Evolutionary conservation across 92 coral and sea anemone genomes (phyloP).

Genomic region (Bergia sp.): DNA sequence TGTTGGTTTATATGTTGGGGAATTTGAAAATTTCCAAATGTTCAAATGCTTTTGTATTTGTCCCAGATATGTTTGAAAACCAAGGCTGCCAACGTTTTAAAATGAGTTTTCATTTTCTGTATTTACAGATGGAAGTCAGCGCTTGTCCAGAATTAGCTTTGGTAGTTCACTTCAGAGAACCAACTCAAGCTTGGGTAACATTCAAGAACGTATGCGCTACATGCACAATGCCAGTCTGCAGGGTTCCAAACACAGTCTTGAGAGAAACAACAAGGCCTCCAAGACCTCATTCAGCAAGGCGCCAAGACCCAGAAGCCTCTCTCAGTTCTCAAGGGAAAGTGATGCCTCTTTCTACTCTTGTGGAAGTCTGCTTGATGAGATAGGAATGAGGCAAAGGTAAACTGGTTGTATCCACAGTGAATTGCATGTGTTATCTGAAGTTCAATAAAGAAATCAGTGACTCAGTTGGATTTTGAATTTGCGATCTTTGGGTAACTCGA

Average conservation of each 20-base stretch:
- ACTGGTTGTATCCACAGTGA: background rate
- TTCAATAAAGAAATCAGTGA: too few species aligned
- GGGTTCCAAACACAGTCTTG: constrained; percentile 72
- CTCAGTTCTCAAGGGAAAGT: constrained; percentile 74
- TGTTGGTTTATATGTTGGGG: too few species aligned
- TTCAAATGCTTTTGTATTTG: too few species aligned
- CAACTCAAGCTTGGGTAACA: constrained; percentile 54
- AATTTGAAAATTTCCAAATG: too few species aligned
- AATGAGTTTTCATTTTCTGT: background rate
- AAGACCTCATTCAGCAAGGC: constrained; percentile 48
- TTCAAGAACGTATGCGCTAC: constrained; percentile 66
- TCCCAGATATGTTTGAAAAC: background rate
- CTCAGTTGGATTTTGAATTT: too few species aligned
- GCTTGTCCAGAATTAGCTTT: constrained; percentile 27
- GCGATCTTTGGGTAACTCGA: too few species aligned
- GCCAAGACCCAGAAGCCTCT: constrained; percentile 56
- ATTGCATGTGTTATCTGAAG: too few species aligned
- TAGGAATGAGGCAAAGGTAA: constrained; percentile 54
- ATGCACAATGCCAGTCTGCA: constrained; percentile 66
- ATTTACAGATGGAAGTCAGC: constrained; percentile 36
- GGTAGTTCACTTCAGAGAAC: constrained; percentile 45
- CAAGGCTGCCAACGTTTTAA: constrained; percentile 31
- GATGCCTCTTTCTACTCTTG: constrained; percentile 98
- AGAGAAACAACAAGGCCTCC: constrained; percentile 45
- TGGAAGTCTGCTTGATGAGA: constrained; percentile 88